These are phyloP conservation scores for Iguana delicatissima DNA, from an alignment of 2,797 vertebrate species.

Conservation along the genomic window DNA sequence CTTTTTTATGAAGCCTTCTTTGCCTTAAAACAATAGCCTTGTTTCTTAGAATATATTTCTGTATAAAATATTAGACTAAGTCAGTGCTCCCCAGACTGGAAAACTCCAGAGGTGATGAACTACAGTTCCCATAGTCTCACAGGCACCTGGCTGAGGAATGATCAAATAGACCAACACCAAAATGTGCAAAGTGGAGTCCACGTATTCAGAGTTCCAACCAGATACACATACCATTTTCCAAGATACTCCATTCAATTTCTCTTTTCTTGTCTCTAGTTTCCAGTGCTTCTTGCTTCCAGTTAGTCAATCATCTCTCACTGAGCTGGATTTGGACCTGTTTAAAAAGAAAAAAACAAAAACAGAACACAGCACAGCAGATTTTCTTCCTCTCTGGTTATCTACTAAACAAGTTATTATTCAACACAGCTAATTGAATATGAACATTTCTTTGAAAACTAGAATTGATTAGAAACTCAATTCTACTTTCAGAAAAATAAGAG, in stretches of 20 bases:
- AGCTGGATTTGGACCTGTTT: not conserved
- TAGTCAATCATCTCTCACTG: not conserved
- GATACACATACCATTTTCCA: not conserved
- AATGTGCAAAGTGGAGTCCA: not conserved
- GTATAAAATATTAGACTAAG: not conserved
- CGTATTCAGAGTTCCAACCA: not conserved
- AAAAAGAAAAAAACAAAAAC: not conserved
- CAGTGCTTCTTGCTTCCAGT: not conserved
- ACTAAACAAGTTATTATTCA: not conserved
- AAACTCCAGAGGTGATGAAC: not conserved
- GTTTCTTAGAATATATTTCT: not conserved
- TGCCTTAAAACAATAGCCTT: not conserved
- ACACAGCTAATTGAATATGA: not conserved
- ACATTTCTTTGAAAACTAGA: too few species aligned
- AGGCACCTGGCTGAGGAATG: not conserved
- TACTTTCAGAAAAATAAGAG: too few species aligned
- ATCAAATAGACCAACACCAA: not conserved
- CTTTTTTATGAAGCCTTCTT: not conserved
- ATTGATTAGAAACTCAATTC: too few species aligned
- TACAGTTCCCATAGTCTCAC: not conserved
- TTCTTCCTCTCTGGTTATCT: not conserved
- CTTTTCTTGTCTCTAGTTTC: not conserved
- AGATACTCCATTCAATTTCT: not conserved
- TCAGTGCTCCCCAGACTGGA: not conserved
- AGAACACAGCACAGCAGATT: not conserved